Base-by-base conservation (phyloP, 2,797 vertebrate genomes). In the Halcyon chelicuti region DNA sequence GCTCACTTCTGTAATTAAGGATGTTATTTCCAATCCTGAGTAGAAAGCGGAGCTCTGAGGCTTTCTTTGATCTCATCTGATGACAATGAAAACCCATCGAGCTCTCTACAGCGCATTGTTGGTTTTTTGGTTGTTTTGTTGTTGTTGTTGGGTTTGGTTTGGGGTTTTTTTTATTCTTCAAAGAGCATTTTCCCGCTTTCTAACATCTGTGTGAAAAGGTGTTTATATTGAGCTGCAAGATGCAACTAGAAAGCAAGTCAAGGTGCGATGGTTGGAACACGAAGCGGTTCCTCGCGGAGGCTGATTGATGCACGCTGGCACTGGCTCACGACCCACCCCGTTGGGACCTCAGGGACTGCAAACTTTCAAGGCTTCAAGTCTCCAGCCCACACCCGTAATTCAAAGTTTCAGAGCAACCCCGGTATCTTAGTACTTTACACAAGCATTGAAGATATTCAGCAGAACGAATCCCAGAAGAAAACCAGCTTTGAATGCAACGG, bases 1-100 rank as follows among this genome's bases (percentile, higher is more conserved):
- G 67, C 61, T 96, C 16, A 51, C 35, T 95, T 91, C 33, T 87
- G 72, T 89, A 96, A 97, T 96, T 96, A 96, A 89, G 78, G 93
- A 79, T 13, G 71, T 66, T 95, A 78, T 89, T 96, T 91, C 96
- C 90, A 85, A 81, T 85, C 87, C 77, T 80, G 78, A 88, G 68
- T 63, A 85, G 80, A 89, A 95, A 80, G 74, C 2, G 5, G 65
- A 90, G 67, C 71, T 92, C 67, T 8, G 2, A 79, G 74, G 86
- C 80, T 84, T 87, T 58, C 92, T 96, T 95, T 97, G 86, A 96
- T 96, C 84, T 79, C 61, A 25, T 3, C 5, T 79, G 84, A 95
- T 77, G 84, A 95, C 86, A 95, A 76, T 74, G 92, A 94, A 94
- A 76, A 91, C 49, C 71, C 37, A 85, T 79, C 83, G 79, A 77